Conservation (phyloP, 2,888 invertebrate genomes). For the Diloba caeruleocephala region DNA sequence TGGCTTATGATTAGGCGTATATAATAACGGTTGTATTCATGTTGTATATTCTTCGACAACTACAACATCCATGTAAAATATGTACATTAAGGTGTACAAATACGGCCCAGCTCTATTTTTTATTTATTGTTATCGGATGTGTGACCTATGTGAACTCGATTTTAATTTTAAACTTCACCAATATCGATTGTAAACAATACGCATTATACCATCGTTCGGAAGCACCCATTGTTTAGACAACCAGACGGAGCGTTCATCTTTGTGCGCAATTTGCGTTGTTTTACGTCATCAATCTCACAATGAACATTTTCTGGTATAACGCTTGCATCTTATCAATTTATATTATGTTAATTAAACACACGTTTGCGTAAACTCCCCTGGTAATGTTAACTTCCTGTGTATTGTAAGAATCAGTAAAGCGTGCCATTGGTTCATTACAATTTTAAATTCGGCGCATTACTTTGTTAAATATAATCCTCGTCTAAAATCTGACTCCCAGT, state of each 20-base stretch:
- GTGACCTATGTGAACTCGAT: conserved; percentile 22
- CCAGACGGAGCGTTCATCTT: conserved; percentile 21
- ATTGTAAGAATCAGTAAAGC: conserved; percentile 64
- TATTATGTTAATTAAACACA: conserved; percentile 22
- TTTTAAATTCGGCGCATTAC: conserved; percentile 60
- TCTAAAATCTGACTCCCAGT: conserved; percentile 7
- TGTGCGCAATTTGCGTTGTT: conserved; percentile 33
- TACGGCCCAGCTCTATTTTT: too few species aligned
- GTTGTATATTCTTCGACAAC: conserved; percentile 16
- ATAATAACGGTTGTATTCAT: conserved; percentile 34
- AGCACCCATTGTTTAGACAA: conserved; percentile 30
- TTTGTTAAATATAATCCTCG: conserved; percentile 35
- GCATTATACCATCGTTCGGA: conserved; percentile 16
- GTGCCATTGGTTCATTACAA: conserved; percentile 62
- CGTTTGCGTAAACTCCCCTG: conserved; percentile 36
- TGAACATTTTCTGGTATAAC: conserved; percentile 28
- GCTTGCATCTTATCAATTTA: conserved; percentile 26
- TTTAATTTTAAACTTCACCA: conserved; percentile 26
- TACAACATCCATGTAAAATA: too few species aligned
- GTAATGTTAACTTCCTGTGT: conserved; percentile 56
- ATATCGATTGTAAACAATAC: conserved; percentile 31
- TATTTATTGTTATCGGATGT: conserved; percentile 1
- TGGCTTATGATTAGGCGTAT: conserved; percentile 44
- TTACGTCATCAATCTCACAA: conserved; percentile 36
- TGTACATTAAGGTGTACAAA: too few species aligned